Base-by-base conservation (phyloP, 2,113 vertebrate genomes). In the Phocoena sinus region DNA sequence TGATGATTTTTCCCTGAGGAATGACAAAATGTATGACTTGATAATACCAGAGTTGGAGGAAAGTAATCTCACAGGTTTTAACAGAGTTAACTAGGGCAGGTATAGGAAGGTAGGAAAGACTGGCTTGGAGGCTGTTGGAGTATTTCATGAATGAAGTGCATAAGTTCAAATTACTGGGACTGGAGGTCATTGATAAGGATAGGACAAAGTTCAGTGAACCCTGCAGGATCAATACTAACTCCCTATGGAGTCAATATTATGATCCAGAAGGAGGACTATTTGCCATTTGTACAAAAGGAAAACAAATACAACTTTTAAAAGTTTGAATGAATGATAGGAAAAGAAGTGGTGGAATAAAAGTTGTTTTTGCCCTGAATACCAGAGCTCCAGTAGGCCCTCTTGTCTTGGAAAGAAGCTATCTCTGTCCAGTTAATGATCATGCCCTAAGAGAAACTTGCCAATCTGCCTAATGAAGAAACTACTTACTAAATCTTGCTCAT, bases 231-330 rank as follows among this genome's bases (percentile, higher is more conserved):
- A 83, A 2, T 94, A 23, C 23, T 63, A 83, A 86, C 68, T 83
- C 20, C 68, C 56, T 82, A 0, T 87, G 56, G 74, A 88, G 31
- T 91, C 33, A 83, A 8, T 91, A 53, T 58, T 92, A 41, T 44
- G 12, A 88, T 96, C 17, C 58, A n/a, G 73, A 68, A 92, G 38
- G 17, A 82, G 3, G 38, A 83, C 13, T 67, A 26, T 70, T 89
- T 83, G 38, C n/a, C 71, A 68, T n/a, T 83, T 87, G 2, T 36
- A 58, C 41, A 89, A 76, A 95, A 65, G 33, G n/a, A 89, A 94
- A 89, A 76, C 26, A 95, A 94, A 86, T 76, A 58, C 13, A 77
- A 33, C 33, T 94, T 96, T 77, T 33, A 65, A 76, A 92, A 26
- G 12, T 86, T 47, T 53, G 25, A 84, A 67, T 81, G 31, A 50